Percentiles rank a stretch among this genome's conserved stretches.
phyloP scores from a whole-genome alignment of 1,140 invertebrate species.

The Eriosoma lanigerum region DNA sequence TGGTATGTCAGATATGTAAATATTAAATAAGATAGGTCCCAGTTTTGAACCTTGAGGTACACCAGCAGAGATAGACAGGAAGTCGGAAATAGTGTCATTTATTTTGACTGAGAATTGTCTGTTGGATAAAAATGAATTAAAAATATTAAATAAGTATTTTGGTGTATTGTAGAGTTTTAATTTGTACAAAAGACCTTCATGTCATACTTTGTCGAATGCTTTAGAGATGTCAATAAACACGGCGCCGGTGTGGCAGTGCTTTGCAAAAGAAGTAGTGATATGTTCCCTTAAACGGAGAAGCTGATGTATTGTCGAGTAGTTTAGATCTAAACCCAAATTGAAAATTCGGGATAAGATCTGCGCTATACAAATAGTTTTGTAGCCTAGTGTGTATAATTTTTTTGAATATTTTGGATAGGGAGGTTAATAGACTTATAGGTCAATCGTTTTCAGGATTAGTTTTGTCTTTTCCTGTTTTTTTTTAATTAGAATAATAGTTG shows the following conservation, averaged over 20 bases:
- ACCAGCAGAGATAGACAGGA: neutral
- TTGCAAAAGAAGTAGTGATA: neutral
- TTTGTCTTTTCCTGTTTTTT: neutral
- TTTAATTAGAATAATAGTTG: neutral
- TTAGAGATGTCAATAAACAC: neutral
- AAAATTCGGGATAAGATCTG: neutral
- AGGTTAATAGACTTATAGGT: neutral
- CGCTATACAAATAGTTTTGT: neutral
- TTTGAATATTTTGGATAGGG: neutral
- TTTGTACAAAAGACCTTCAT: neutral
- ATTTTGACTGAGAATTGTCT: neutral
- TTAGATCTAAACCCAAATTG: neutral
- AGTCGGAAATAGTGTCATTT: neutral
- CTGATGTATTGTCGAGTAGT: neutral
- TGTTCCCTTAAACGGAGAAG: neutral
- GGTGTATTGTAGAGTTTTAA: neutral
- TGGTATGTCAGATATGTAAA: neutral
- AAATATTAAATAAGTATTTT: constrained; percentile 23
- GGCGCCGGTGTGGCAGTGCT: neutral
- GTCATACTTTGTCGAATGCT: neutral
- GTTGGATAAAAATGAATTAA: neutral
- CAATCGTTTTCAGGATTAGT: neutral
- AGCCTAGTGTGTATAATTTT: neutral
- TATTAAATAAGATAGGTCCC: neutral
- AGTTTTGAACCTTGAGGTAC: neutral